Conservation (phyloP, 92 coral and sea anemone species). For the Chrysogorgia sp. region DNA sequence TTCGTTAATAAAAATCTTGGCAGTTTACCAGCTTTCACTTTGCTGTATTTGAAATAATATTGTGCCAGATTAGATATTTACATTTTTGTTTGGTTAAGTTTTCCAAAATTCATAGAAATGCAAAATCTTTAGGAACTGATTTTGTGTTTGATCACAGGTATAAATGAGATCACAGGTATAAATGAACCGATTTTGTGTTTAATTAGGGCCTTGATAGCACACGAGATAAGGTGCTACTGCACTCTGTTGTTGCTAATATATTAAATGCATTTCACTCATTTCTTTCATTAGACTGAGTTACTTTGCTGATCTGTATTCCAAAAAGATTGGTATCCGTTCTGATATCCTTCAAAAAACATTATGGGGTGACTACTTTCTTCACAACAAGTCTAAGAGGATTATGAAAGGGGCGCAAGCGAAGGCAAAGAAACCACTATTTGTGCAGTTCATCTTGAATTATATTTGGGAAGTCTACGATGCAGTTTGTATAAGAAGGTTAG, state of each 20-base stretch:
- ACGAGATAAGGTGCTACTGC: constrained; percentile 66
- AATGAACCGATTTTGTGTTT: no score
- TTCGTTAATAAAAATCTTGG: no score
- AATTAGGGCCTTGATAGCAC: no score
- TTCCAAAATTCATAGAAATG: no score
- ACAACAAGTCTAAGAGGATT: constrained; percentile 85
- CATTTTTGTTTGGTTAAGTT: no score
- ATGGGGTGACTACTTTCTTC: constrained; percentile 96
- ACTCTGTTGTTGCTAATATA: constrained; percentile 94
- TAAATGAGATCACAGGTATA: no score
- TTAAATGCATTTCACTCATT: not conserved
- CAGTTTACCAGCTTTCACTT: no score
- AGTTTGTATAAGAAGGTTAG: constrained; percentile 73
- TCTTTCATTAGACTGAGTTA: constrained; percentile 62
- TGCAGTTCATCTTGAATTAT: constrained; percentile 92
- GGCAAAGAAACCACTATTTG: constrained; percentile 95
- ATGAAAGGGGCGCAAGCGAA: constrained; percentile 93
- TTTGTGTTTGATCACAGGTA: no score
- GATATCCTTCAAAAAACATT: constrained; percentile 81
- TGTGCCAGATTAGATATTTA: no score
- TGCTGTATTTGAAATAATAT: no score
- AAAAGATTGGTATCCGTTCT: constrained; percentile 83
- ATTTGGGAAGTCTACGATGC: constrained; percentile 97
- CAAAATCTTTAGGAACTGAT: no score
- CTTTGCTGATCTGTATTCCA: constrained; percentile 82